These are phyloP conservation scores for Rotaria magnacalcarata DNA, from an alignment of 2,888 invertebrate genomes.

Conservation along the genomic window DNA sequence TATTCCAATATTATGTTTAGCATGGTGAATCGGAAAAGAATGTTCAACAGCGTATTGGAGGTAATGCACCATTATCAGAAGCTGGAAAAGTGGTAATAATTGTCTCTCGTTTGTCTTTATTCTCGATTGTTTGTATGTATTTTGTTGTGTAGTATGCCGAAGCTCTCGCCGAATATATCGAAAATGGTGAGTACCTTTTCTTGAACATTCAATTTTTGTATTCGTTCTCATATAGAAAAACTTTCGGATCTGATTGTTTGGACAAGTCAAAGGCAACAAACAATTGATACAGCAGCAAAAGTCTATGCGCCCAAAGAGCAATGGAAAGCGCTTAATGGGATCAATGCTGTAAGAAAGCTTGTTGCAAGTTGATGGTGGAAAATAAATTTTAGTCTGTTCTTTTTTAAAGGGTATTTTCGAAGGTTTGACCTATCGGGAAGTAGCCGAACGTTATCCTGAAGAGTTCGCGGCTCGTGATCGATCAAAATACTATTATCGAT, in stretches of 20 bases:
- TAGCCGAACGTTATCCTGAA: conserved; percentile 79
- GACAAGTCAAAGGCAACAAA: conserved; percentile 90
- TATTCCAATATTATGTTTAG: conserved; percentile 60
- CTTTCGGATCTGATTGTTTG: conserved; percentile 71
- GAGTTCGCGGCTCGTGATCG: conserved; percentile 85
- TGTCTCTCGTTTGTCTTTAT: no score
- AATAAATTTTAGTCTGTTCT: background rate
- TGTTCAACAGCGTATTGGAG: conserved; percentile 84
- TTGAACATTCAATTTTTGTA: no score
- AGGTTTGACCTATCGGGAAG: conserved; percentile 85
- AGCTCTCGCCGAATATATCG: no score
- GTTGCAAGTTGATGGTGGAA: background rate
- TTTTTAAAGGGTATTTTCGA: conserved; percentile 83
- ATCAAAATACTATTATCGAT: conserved; percentile 73
- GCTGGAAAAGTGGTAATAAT: conserved; percentile 66
- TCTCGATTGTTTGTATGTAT: no score
- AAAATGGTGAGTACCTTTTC: no score
- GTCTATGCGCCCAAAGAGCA: conserved; percentile 89
- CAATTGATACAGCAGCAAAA: conserved; percentile 81
- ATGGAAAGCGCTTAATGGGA: conserved; percentile 98
- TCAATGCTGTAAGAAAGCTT: conserved; percentile 69
- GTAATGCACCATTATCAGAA: conserved; percentile 80
- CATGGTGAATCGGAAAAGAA: conserved; percentile 96
- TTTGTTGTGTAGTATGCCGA: no score
- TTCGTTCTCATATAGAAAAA: background rate